Base-by-base conservation (phyloP, 2,113 vertebrate species). In the Vidua chalybeata region DNA sequence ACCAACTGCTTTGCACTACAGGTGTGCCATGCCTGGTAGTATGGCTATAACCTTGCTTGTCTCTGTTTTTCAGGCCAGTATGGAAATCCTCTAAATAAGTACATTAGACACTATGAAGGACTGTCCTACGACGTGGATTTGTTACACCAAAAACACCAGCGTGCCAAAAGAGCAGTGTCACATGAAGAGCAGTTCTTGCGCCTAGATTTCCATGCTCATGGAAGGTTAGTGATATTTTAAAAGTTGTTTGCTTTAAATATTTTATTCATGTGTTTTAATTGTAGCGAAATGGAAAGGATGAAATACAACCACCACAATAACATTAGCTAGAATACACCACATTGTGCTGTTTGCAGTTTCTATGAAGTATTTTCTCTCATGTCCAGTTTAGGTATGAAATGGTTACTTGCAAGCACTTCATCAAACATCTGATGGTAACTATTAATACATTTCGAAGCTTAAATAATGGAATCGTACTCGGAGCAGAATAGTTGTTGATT, bases 91-190 rank as follows among this genome's bases (percentile, higher is more conserved):
- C 97, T 99, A 85, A 99, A 98, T 98, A 99, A 99, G 95, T 99
- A 99, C 91, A 99, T 99, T 95, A 98, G 96, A 74, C 99, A 99
- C 97, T 99, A 99, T 98, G 99, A 99, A 97, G 99, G 99, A 87
- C 97, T 99, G 81, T 99, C 99, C 43, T 99, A 99, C 3, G 98
- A 99, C 95, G 98, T 98, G 87, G 98, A 98, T 84, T 97, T 97
- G 85, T 98, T 99, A 97, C 99, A 99, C 98, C 98, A 97, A 98
- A 99, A 98, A 97, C 99, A 99, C 98, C 99, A 99, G 98, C 98
- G 99, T 98, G 99, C 99, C 98, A 99, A 99, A 98, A 98, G 99
- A 97, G 98, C 99, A 15, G 73, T 99, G 13, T 98, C 98, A 5
- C 98, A 99, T 11, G 98, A 99, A 67, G 99, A 99, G 84, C 98